These are phyloP conservation scores for Dryoscopus gambensis DNA, from an alignment of 2,113 vertebrate genomes.

Conservation along the genomic window DNA sequence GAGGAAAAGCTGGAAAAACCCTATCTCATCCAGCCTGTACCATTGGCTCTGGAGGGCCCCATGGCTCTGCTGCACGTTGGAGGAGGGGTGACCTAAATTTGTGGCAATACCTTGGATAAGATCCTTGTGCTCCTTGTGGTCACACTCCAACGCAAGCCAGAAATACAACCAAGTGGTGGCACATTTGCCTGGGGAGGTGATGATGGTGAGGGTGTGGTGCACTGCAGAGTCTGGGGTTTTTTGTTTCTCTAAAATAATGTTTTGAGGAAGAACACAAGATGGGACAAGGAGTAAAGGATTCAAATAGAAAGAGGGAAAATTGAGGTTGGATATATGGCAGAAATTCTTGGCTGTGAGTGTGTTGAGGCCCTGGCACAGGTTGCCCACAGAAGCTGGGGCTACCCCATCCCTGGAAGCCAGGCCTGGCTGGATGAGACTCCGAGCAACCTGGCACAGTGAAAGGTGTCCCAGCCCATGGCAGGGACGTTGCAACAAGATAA, in stretches of 20 bases:
- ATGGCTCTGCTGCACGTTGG: neutral
- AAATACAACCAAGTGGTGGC: neutral
- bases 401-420: neutral
- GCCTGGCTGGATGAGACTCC: neutral
- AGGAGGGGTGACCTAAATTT: neutral
- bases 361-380: neutral
- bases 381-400: neutral
- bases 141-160: neutral
- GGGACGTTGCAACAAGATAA: neutral
- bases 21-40: neutral
- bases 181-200: neutral
- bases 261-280: neutral
- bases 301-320: neutral
- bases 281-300: neutral
- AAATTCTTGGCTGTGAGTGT: neutral
- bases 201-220: neutral
- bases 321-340: neutral
- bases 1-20: neutral
- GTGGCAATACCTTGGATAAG: neutral
- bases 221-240: neutral
- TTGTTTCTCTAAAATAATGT: neutral
- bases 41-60: rapidly evolving
- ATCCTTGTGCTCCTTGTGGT: neutral
- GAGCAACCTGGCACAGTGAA: neutral
- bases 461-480: neutral